Percentiles rank a stretch among this genome's conserved stretches.
Conservation (phyloP, 2,113 vertebrate genomes). For the Progne subis region DNA sequence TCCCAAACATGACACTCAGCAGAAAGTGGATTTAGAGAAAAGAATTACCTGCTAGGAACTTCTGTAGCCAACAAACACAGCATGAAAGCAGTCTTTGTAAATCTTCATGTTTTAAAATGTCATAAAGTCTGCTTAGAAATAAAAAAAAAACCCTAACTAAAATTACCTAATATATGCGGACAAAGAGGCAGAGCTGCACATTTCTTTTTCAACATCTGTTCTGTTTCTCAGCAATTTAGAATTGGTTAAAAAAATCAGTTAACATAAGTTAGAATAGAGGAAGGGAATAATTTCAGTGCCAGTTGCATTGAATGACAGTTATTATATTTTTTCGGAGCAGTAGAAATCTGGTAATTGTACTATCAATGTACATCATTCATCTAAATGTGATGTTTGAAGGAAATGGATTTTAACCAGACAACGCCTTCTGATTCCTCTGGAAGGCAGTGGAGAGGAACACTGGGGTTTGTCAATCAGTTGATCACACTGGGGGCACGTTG, state of each 20-base stretch:
- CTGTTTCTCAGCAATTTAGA: constrained; percentile 52
- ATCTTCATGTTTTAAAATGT: background rate
- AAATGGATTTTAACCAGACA: background rate
- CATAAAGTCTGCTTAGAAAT: background rate
- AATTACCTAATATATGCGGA: background rate
- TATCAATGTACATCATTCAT: background rate
- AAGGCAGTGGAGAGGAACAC: background rate
- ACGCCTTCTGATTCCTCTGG: background rate
- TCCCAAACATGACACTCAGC: background rate
- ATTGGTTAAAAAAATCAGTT: constrained; percentile 34
- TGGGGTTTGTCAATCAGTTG: background rate
- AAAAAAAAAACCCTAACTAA: background rate
- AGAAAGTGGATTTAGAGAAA: background rate
- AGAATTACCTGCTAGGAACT: background rate
- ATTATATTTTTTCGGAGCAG: constrained; percentile 1
- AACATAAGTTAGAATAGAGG: constrained; percentile 4
- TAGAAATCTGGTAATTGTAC: constrained; percentile 20
- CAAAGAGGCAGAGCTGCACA: background rate
- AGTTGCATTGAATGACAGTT: constrained; percentile 10
- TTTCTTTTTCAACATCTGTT: constrained; percentile 49
- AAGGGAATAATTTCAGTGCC: constrained; percentile 22
- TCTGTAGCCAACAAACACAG: background rate
- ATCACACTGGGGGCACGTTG: rapidly evolving
- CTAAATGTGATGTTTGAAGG: background rate
- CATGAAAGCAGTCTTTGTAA: background rate